These are phyloP conservation scores for Portevinia maculata DNA, from an alignment of 2,888 invertebrate genomes.

Conservation along the genomic window DNA sequence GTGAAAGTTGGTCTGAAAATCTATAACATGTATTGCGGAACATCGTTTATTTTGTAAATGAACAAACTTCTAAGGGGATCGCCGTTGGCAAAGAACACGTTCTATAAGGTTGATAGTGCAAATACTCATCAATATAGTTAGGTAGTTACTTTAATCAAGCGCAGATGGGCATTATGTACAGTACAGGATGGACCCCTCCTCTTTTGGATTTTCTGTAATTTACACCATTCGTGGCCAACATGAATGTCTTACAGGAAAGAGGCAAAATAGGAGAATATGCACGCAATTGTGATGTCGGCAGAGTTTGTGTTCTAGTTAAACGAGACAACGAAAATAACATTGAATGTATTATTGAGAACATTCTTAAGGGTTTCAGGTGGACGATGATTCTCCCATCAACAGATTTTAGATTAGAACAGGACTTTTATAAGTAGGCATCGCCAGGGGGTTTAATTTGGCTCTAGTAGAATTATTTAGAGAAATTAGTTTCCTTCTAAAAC, in stretches of 20 bases:
- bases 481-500: too few species aligned
- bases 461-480: too few species aligned
- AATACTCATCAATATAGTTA: slow-evolving; percentile 15
- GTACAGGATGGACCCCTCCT: slow-evolving; percentile 33
- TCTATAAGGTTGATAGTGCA: slow-evolving; percentile 15
- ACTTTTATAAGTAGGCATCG: too few species aligned
- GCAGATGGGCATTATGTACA: slow-evolving; percentile 27
- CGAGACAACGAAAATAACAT: background rate
- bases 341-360: background rate
- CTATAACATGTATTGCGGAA: slow-evolving; percentile 5
- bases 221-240: slow-evolving; percentile 6
- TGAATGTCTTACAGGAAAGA: background rate
- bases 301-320: background rate
- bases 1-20: slow-evolving; percentile 55
- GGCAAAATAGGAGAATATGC: background rate
- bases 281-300: background rate
- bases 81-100: slow-evolving; percentile 9
- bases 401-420: too few species aligned
- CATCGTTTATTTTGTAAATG: slow-evolving; percentile 22
- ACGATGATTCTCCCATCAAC: too few species aligned
- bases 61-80: slow-evolving; percentile 10
- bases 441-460: too few species aligned
- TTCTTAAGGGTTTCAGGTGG: too few species aligned
- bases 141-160: slow-evolving; percentile 5
- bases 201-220: slow-evolving; percentile 28